Conservation (phyloP, 92 coral and sea anemone species). For the Epizoanthus scotinus region DNA sequence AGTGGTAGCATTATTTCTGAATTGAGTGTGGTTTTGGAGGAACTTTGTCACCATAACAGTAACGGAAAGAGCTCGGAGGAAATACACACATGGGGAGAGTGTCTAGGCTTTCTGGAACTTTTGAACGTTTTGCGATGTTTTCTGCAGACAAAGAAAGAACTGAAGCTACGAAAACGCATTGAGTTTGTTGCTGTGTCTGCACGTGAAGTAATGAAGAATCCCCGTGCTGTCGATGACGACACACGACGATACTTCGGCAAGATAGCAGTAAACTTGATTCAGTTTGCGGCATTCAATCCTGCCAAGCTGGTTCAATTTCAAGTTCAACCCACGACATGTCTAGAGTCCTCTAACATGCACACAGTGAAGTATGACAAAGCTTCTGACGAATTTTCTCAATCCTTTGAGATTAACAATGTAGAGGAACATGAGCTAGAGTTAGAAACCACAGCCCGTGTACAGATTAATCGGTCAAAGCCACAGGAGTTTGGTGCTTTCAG, state of each 20-base stretch:
- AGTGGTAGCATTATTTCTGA: neutral
- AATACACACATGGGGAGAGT: neutral
- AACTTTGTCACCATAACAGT: neutral
- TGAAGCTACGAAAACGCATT: neutral
- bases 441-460: neutral
- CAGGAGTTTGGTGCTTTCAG: neutral
- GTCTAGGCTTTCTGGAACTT: neutral
- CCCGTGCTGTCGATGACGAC: neutral
- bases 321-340: neutral
- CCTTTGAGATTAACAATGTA: neutral
- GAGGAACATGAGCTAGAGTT: neutral
- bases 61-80: neutral
- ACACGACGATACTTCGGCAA: neutral
- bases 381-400: neutral
- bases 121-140: neutral
- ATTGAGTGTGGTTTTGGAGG: neutral
- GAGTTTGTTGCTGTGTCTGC: neutral
- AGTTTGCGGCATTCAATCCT: slow-evolving; percentile 4
- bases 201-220: slow-evolving; percentile 2
- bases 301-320: slow-evolving; percentile 3
- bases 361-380: neutral
- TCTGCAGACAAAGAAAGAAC: neutral
- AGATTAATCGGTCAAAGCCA: neutral
- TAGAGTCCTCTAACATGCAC: no score
- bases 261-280: neutral